Base-by-base conservation (phyloP, 2,113 vertebrate species). In the Amia ocellicauda region DNA sequence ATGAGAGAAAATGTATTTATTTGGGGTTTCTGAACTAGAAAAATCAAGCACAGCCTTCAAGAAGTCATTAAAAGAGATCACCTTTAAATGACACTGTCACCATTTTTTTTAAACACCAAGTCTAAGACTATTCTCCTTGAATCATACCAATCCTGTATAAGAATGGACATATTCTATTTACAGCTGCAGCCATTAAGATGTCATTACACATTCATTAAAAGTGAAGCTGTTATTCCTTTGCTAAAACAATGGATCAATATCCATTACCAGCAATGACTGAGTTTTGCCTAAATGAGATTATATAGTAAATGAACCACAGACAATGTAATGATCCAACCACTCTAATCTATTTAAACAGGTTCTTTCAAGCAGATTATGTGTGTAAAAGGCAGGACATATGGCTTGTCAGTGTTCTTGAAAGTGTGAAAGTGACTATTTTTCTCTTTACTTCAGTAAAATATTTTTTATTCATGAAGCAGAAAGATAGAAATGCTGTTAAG, bases 181-280 rank as follows among this genome's bases (percentile, higher is more conserved):
- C 13, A 45, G 58, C 31, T 24, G 22, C 24, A 20, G 55, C 43
- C 67, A 77, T 80, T 79, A 74, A 76, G 75, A 72, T 75, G 70
- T 72, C 80, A 81, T 83, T 80, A 78, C 23, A 63, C 40, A 71
- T 52, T 52, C 72, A 81, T 83, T 81, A 84, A 78, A 67, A 80
- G 40, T 66, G 63, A 74, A 83, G 74, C 54, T 74, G 9, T 45
- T 69, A 45, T 40, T 57, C 17, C 29, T 16, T 45, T 58, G 43
- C 50, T 78, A 78, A 85, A 84, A 83, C 58, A 83, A 77, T 62
- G 72, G 74, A 84, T 88, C 78, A 78, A 83, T 88, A 87, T 77
- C 75, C 72, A 85, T 88, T 83, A 85, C 59, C 56, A 74, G 73
- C 64, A 69, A 70, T 65, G 59, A 66, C 67, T 71, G 45, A 36